Percentiles rank a stretch among this genome's conserved stretches.
Evolutionary conservation across 2,888 invertebrate species (phyloP).

Genomic region (Eupithecia tripunctaria): DNA sequence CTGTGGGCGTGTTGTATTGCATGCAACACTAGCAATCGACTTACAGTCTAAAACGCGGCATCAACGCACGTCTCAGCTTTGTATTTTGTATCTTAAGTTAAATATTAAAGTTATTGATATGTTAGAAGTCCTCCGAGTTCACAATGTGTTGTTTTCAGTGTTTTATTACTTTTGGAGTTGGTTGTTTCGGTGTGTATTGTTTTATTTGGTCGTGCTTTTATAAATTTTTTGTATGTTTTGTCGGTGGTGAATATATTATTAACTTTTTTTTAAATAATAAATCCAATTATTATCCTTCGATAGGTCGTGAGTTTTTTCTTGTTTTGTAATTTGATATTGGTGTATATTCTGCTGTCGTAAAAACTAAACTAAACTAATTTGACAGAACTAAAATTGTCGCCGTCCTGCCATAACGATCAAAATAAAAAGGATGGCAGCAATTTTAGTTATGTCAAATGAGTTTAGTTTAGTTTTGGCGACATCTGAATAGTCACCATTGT

Average conservation of each 20-base stretch:
- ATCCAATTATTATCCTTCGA: neutral
- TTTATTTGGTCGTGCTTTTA: neutral
- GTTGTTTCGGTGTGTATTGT: conserved; percentile 32
- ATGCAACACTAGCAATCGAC: neutral
- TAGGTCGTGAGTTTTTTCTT: neutral
- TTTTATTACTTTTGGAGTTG: conserved; percentile 34
- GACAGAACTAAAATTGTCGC: too few relatives aligned
- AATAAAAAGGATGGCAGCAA: too few relatives aligned
- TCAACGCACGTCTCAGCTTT: conserved; percentile 18
- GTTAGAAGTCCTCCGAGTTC: neutral
- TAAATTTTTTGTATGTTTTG: neutral
- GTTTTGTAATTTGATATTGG: neutral
- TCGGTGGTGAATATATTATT: neutral
- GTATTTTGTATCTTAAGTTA: neutral
- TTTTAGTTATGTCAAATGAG: too few relatives aligned
- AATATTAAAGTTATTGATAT: neutral
- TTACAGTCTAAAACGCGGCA: conserved; percentile 13
- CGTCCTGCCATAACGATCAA: too few relatives aligned
- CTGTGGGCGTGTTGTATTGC: conserved; percentile 3
- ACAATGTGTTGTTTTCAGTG: conserved; percentile 23
- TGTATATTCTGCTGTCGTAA: too few relatives aligned
- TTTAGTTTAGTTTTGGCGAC: too few relatives aligned
- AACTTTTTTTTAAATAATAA: neutral
- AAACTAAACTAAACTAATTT: too few relatives aligned
- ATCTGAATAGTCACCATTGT: too few relatives aligned